Evolutionary conservation across 2,797 vertebrate genomes (phyloP).

Genomic region (Coilia nasus): DNA sequence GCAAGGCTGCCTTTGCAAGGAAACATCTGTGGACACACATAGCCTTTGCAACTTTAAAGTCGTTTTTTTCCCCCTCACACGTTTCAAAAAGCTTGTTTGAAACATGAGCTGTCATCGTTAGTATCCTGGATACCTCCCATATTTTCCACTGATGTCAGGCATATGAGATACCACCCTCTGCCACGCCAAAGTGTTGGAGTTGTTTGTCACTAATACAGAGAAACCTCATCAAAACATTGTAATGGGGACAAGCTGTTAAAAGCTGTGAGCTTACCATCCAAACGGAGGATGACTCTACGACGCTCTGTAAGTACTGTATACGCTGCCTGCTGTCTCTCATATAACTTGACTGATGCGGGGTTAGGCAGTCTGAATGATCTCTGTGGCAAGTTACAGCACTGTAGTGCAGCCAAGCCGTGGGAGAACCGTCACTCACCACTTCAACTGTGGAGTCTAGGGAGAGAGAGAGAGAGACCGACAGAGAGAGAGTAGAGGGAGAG

Average conservation of each 20-base stretch:
- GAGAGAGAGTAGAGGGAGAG: too few relatives aligned
- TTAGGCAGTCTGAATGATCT: neutral
- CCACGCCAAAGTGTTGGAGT: neutral
- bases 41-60: slow-evolving; percentile 6
- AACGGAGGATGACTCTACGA: neutral
- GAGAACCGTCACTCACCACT: neutral
- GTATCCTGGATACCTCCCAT: slow-evolving; percentile 13
- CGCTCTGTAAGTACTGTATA: too few relatives aligned
- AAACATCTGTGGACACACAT: slow-evolving; percentile 8
- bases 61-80: neutral
- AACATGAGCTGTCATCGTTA: slow-evolving; percentile 14
- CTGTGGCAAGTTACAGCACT: neutral
- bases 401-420: neutral
- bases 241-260: neutral
- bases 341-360: neutral
- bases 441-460: neutral
- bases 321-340: neutral
- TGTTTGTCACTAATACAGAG: slow-evolving; percentile 14
- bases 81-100: slow-evolving; percentile 9
- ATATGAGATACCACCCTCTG: neutral
- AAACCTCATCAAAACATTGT: slow-evolving; percentile 29
- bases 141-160: slow-evolving; percentile 9
- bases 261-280: neutral
- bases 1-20: neutral
- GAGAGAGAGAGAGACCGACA: too few relatives aligned